These are phyloP conservation scores for Drosophila triauraria DNA, from an alignment of 1,140 invertebrate genomes.

Conservation along the genomic window DNA sequence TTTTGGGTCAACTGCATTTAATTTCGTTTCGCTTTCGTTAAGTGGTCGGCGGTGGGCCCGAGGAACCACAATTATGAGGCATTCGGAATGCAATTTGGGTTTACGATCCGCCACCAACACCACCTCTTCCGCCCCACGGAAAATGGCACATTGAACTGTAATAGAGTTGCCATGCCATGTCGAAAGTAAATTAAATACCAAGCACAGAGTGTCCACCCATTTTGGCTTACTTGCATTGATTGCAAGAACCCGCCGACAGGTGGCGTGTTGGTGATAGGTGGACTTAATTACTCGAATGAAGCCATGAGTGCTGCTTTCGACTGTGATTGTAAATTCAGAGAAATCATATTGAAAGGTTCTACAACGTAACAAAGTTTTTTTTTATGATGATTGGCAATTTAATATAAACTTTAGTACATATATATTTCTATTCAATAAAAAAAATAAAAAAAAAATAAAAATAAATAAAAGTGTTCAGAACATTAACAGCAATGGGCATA, in stretches of 20 bases:
- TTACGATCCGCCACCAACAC: slow-evolving; percentile 50
- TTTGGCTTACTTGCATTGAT: slow-evolving; percentile 19
- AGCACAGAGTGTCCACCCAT: not conserved
- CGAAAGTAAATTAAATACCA: slow-evolving; percentile 26
- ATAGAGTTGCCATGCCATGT: slow-evolving; percentile 35
- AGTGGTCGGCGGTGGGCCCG: slow-evolving; percentile 45
- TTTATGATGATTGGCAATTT: too few species aligned
- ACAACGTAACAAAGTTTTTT: not conserved
- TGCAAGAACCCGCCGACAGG: slow-evolving; percentile 15
- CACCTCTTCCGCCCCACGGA: not conserved
- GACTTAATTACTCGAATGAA: slow-evolving; percentile 21
- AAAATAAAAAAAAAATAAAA: too few species aligned
- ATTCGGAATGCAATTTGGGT: slow-evolving; percentile 73
- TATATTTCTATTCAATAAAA: too few species aligned
- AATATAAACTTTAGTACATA: too few species aligned
- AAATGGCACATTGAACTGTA: slow-evolving; percentile 42
- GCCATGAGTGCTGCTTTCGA: not conserved
- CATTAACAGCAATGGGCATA: too few species aligned
- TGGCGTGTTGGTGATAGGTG: slow-evolving; percentile 30
- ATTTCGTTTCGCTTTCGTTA: slow-evolving; percentile 75
- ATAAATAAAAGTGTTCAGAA: too few species aligned
- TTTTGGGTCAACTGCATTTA: slow-evolving; percentile 80
- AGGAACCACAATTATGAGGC: slow-evolving; percentile 58
- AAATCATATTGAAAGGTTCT: not conserved
- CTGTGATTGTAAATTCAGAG: not conserved